Evolutionary conservation across 37 sponge, comb jelly and placozoan species (phyloP).

Genomic region (Bolinopsis microptera): DNA sequence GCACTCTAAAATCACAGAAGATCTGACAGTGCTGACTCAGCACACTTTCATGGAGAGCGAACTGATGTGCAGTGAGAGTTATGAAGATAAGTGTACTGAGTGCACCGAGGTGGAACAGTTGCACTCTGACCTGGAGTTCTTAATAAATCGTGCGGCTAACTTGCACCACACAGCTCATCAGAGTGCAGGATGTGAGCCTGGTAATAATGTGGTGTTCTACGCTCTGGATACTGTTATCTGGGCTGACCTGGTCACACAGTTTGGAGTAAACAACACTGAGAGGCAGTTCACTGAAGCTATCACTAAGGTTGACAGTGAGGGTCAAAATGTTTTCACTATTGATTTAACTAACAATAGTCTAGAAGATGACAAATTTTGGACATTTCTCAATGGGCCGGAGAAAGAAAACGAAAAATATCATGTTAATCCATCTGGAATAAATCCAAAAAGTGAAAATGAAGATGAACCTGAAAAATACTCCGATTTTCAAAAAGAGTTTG

Average conservation of each 20-base stretch:
- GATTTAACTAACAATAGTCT: background rate
- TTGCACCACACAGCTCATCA: background rate
- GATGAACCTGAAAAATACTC: too few species aligned
- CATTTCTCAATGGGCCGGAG: background rate
- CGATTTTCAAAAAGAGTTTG: background rate
- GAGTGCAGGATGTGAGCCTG: background rate
- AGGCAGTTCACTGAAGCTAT: background rate
- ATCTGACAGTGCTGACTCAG: background rate
- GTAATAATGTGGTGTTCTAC: constrained; percentile 9
- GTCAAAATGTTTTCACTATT: background rate
- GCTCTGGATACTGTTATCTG: background rate
- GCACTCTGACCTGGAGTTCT: background rate
- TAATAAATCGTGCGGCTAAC: background rate
- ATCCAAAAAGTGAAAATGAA: too few species aligned
- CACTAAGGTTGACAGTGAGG: background rate
- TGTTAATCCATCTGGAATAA: background rate
- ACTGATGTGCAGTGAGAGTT: background rate
- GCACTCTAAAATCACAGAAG: background rate
- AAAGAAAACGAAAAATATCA: background rate
- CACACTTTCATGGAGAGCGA: constrained; percentile 3
- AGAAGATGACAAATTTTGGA: background rate
- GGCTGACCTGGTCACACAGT: background rate
- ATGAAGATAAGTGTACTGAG: background rate
- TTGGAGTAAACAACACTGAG: background rate
- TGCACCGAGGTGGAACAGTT: background rate